Percentiles rank a stretch among this genome's conserved stretches.
Evolutionary conservation across 2,888 invertebrate species (phyloP).

Genomic region (Dryadula phaetusa): DNA sequence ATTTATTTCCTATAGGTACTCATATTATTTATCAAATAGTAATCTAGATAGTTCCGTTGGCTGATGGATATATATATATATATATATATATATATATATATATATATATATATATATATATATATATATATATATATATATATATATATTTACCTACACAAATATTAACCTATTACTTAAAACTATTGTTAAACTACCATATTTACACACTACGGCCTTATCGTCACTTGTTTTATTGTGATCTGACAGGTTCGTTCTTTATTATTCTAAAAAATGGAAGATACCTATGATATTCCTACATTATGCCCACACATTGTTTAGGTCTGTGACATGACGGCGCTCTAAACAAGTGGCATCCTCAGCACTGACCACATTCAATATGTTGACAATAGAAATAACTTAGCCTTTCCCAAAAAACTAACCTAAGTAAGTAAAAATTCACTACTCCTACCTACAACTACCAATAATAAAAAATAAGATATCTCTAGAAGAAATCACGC

Average conservation of each 20-base stretch:
- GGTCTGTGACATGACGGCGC: background rate
- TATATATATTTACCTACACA: no score
- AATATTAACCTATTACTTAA: background rate
- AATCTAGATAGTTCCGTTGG: no score
- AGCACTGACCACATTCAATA: background rate
- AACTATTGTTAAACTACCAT: background rate
- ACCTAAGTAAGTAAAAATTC: background rate
- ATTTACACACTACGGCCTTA: constrained; percentile 1
- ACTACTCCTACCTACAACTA: background rate
- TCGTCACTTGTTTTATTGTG: background rate
- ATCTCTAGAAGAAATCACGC: constrained; percentile 23
- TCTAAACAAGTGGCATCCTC: background rate
- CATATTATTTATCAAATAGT: no score
- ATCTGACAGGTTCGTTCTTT: background rate
- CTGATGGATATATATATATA: no score
- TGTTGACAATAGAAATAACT: background rate
- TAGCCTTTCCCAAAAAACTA: background rate
- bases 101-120: no score
- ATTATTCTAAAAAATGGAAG: background rate
- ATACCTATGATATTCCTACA: background rate
- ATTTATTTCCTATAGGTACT: no score
- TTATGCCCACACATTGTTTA: background rate
- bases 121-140: no score
- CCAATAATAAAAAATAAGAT: constrained; percentile 9
- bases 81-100: no score